These are phyloP conservation scores for Apoderus coryli DNA, from an alignment of 2,888 invertebrate genomes.

Conservation along the genomic window DNA sequence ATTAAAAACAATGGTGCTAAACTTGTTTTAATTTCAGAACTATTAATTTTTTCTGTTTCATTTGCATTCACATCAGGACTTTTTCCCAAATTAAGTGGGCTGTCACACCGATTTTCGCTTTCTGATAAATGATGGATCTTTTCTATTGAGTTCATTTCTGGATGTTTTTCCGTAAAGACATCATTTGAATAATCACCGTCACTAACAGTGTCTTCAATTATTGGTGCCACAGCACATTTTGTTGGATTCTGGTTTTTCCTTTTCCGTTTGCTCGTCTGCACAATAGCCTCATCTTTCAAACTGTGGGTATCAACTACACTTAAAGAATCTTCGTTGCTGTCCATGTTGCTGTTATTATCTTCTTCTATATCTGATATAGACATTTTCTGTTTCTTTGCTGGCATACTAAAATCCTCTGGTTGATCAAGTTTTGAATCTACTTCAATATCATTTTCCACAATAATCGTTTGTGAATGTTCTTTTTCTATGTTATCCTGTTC, in stretches of 20 bases:
- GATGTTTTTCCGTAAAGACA: conserved; percentile 29
- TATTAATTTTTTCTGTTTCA: conserved; percentile 27
- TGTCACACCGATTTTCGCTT: conserved; percentile 22
- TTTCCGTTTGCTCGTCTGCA: conserved; percentile 62
- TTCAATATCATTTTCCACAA: conserved; percentile 19
- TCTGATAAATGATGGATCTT: too few relatives aligned
- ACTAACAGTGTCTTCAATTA: conserved; percentile 39
- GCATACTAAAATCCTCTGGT: conserved; percentile 55
- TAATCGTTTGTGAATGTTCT: not conserved
- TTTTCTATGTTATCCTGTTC: not conserved
- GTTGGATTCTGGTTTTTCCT: conserved; percentile 82
- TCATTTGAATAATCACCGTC: conserved; percentile 49
- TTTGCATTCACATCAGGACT: conserved; percentile 32
- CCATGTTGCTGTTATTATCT: conserved; percentile 41
- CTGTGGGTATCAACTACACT: conserved; percentile 40
- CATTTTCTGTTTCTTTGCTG: conserved; percentile 44
- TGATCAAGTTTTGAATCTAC: conserved; percentile 33
- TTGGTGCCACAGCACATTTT: conserved; percentile 49
- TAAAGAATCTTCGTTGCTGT: conserved; percentile 48
- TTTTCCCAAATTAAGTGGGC: conserved; percentile 34
- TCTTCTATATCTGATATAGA: conserved; percentile 41
- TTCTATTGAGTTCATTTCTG: too few relatives aligned
- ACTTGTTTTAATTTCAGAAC: conserved; percentile 31
- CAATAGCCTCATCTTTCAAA: conserved; percentile 40
- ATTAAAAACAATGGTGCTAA: conserved; percentile 30